A percentile compares a stretch with the other conserved stretches of the same genome.
Conservation (phyloP, 2,797 vertebrate genomes). For the Trichosurus vulpecula region DNA sequence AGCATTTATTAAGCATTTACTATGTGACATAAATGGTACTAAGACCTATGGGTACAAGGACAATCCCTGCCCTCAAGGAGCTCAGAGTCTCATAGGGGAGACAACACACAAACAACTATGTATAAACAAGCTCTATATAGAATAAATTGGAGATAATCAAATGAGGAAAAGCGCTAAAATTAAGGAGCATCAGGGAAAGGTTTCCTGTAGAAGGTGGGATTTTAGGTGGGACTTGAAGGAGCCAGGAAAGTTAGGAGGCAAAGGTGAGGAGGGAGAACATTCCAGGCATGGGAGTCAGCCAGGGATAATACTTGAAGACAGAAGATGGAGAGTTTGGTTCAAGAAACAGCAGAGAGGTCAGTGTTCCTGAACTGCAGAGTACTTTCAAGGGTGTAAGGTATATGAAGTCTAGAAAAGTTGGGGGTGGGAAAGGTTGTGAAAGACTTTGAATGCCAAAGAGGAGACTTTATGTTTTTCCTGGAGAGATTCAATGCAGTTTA, state of each 20-base stretch:
- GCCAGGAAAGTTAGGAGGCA: neutral
- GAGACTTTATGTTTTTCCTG: neutral
- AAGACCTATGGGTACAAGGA: neutral
- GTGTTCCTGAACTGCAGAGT: neutral
- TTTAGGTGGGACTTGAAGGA: neutral
- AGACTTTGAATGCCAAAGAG: neutral
- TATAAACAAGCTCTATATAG: neutral
- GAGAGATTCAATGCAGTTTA: neutral
- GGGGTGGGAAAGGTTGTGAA: neutral
- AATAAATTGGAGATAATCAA: neutral
- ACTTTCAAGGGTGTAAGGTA: neutral
- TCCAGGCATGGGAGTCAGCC: neutral
- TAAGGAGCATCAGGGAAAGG: neutral
- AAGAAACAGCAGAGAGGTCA: neutral
- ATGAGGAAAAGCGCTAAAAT: neutral
- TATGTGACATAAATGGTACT: neutral
- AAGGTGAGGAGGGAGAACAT: neutral
- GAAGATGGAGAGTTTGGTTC: neutral
- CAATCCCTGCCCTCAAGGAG: neutral
- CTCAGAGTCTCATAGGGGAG: neutral
- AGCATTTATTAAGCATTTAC: neutral
- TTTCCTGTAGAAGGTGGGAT: neutral
- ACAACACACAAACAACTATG: neutral
- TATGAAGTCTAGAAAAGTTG: neutral
- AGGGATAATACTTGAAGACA: neutral